phyloP scores from a whole-genome alignment of 2,113 vertebrate genomes.

The Bos indicus region DNA sequence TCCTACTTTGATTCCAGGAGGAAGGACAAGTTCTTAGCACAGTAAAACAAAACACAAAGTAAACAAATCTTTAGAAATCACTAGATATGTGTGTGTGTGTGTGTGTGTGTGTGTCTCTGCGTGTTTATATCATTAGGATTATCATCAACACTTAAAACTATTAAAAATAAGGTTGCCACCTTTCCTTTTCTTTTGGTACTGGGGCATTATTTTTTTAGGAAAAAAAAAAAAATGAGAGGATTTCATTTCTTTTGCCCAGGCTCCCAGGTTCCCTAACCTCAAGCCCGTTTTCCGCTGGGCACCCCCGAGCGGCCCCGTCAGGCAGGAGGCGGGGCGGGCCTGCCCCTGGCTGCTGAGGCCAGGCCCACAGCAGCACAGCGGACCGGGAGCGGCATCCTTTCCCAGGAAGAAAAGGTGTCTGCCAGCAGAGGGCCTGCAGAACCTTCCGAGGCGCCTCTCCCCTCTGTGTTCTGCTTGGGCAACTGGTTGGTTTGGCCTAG shows the following conservation, averaged over 20 bases:
- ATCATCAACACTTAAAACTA: slow-evolving; percentile 78
- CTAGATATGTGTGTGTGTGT: slow-evolving; percentile 49
- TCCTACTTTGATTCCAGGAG: slow-evolving; percentile 74
- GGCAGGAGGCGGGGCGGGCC: slow-evolving; percentile 63
- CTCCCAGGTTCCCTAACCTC: slow-evolving; percentile 58
- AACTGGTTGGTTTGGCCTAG: slow-evolving; percentile 55
- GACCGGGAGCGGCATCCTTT: slow-evolving; percentile 69
- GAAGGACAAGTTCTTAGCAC: slow-evolving; percentile 70
- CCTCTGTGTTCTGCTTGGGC: background rate
- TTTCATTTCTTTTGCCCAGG: slow-evolving; percentile 42
- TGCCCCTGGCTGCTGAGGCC: slow-evolving; percentile 58
- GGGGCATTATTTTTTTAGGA: slow-evolving; percentile 20
- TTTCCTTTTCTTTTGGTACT: slow-evolving; percentile 70
- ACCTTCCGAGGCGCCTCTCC: slow-evolving; percentile 65
- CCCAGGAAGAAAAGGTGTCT: slow-evolving; percentile 72
- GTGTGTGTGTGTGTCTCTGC: background rate
- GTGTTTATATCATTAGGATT: slow-evolving; percentile 68
- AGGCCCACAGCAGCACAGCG: slow-evolving; percentile 71
- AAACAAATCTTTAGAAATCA: slow-evolving; percentile 80
- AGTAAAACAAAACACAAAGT: slow-evolving; percentile 76
- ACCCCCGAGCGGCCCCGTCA: slow-evolving; percentile 36
- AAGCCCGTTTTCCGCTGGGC: slow-evolving; percentile 51
- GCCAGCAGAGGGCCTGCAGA: slow-evolving; percentile 62
- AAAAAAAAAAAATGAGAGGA: slow-evolving; percentile 15
- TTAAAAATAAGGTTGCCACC: slow-evolving; percentile 83